Evolutionary conservation across 1,140 invertebrate genomes (phyloP), one percentile per base, ranked within the genome.

Genomic region (Bombus superbus): DNA sequence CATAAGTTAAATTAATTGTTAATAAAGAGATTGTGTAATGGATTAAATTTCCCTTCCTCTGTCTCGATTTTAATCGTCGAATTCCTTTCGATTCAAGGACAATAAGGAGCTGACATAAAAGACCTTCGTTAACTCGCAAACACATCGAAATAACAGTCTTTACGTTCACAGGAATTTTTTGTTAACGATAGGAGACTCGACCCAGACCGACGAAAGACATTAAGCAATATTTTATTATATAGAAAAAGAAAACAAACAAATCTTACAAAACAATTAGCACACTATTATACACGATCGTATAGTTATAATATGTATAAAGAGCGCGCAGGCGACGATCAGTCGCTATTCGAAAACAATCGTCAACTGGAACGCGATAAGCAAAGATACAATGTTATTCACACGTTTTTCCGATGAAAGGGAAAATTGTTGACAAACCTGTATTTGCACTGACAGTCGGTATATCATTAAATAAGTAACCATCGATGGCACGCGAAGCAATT

Each of bases 1-100:
- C 86, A 92, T 93, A 94, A 87, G 86, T 91, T 91, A 86, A 92
- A 89, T 75, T 88, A 92, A 87, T 86, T 92, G 88, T 89, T 94
- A 89, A 91, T 92, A 92, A 92, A 93, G 77, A 83, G 74, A 83
- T 88, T 87, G 66, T 87, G 82, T 57, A 78, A 62, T 18, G 68
- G 42, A 86, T 15, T 9, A 10, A 9, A 44, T 32, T 18, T 69
- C n/a, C 32, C 38, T 57, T 2, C 32, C 13, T 25, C 8, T 13
- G 9, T 15, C 22, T 25, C n/a, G 8, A 15, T 10, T n/a, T 62
- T n/a, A n/a, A 62, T 62, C 28, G n/a, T 35, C n/a, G 15, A 15
- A 66, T 32, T 64, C 2, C 62, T 18, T 66, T 32, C 13, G 62
- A 66, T 18, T 66, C 15, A 1, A 32, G 13, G n/a, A 15, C 5